phyloP scores from a whole-genome alignment of 2,888 invertebrate genomes.

The Dryobota labecula region DNA sequence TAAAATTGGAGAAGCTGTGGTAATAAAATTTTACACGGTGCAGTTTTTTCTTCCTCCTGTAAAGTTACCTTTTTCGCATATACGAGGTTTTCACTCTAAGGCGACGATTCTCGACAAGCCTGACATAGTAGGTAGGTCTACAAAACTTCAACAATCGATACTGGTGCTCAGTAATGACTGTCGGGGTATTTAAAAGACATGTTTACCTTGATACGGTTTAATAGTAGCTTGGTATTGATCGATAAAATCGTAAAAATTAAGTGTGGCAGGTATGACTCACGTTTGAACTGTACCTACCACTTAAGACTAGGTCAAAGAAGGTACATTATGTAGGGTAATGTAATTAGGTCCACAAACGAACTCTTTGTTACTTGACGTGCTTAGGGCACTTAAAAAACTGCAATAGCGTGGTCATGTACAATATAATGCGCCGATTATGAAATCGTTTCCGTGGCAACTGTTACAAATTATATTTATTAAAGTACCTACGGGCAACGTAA shows the following conservation, averaged over 20 bases:
- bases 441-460: slow-evolving; percentile 61
- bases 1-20: no score
- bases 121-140: background rate
- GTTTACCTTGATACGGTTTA: background rate
- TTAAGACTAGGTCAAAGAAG: slow-evolving; percentile 30
- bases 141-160: background rate
- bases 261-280: background rate
- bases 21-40: no score
- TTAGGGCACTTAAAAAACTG: slow-evolving; percentile 68
- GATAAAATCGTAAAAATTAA: slow-evolving; percentile 5
- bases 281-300: slow-evolving; percentile 15
- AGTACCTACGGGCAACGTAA: slow-evolving; percentile 23
- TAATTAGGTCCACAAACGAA: slow-evolving; percentile 65
- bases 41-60: no score
- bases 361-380: slow-evolving; percentile 74
- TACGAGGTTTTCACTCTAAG: no score
- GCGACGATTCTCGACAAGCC: no score
- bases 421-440: slow-evolving; percentile 72
- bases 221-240: slow-evolving; percentile 1
- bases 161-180: background rate
- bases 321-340: slow-evolving; percentile 31
- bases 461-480: slow-evolving; percentile 55
- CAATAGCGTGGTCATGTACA: slow-evolving; percentile 74
- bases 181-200: background rate
- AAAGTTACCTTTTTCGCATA: no score